Percentiles rank a stretch among this genome's conserved stretches.
These are phyloP conservation scores for Onychorhynchus coronatus DNA, from an alignment of 2,113 vertebrate genomes.

Conservation along the genomic window DNA sequence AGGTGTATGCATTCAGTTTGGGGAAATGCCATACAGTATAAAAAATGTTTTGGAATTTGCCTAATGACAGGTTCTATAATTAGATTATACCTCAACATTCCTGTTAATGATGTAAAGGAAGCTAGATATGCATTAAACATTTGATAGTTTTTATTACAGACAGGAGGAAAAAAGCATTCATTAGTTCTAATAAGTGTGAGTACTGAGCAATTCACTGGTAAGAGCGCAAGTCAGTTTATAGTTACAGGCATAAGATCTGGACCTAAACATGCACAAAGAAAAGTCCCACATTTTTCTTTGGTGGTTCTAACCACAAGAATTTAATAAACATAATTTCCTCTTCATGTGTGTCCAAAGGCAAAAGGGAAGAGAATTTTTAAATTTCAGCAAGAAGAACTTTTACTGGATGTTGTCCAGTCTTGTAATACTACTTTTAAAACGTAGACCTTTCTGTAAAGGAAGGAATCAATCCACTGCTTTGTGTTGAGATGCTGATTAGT, in stretches of 20 bases:
- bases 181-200: background rate
- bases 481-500: background rate
- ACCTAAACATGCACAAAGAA: background rate
- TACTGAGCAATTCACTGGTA: background rate
- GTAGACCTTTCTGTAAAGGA: background rate
- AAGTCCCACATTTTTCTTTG: background rate
- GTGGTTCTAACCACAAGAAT: background rate
- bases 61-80: conserved; percentile 2
- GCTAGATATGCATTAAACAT: background rate
- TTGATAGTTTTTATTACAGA: conserved; percentile 11
- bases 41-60: background rate
- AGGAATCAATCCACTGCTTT: background rate
- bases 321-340: conserved; percentile 9
- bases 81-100: background rate
- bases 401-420: background rate
- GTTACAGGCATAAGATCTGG: background rate
- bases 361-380: conserved; percentile 21
- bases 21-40: background rate
- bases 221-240: background rate
- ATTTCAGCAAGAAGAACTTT: background rate
- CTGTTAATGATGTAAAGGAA: conserved; percentile 22
- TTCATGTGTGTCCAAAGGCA: conserved; percentile 24
- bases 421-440: background rate
- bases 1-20: background rate
- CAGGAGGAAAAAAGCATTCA: background rate